Percentiles rank a stretch among this genome's conserved stretches.
phyloP scores from a whole-genome alignment of 2,797 vertebrate genomes.

The Gallinago solitaria region DNA sequence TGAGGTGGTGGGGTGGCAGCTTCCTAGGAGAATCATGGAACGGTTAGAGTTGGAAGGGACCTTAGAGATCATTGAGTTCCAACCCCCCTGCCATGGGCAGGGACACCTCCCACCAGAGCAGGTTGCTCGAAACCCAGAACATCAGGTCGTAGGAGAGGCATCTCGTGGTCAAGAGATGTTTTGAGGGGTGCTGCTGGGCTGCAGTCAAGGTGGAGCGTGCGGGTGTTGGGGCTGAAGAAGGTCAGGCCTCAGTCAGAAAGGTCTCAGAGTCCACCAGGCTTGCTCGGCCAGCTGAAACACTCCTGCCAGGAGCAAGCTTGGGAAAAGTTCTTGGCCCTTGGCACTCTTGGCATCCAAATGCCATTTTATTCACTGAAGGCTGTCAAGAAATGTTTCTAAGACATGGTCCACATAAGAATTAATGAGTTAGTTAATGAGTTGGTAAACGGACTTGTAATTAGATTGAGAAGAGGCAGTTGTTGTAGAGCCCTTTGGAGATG shows the following conservation, averaged over 20 bases:
- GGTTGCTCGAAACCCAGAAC: too few relatives aligned
- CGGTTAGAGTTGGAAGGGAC: too few relatives aligned
- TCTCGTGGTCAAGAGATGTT: background rate
- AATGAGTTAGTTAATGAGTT: background rate
- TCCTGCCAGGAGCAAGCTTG: too few relatives aligned
- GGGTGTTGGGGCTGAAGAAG: background rate
- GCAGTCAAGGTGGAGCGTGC: background rate
- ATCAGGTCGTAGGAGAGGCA: too few relatives aligned
- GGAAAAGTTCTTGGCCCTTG: background rate
- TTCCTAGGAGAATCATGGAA: background rate
- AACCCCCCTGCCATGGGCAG: too few relatives aligned
- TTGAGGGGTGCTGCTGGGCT: background rate
- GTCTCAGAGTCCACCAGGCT: background rate
- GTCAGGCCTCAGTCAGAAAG: background rate
- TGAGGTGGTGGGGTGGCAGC: background rate
- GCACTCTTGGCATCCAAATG: background rate
- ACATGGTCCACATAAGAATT: rapidly evolving
- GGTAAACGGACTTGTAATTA: background rate
- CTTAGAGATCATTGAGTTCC: too few relatives aligned
- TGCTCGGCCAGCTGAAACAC: background rate
- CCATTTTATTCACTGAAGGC: background rate
- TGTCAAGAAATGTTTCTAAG: background rate
- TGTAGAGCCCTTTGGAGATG: background rate
- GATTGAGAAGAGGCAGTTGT: rapidly evolving
- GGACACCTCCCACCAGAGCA: too few relatives aligned